Evolutionary conservation across 2,888 invertebrate genomes (phyloP).

Genomic region (Tetrapedia diversipes): DNA sequence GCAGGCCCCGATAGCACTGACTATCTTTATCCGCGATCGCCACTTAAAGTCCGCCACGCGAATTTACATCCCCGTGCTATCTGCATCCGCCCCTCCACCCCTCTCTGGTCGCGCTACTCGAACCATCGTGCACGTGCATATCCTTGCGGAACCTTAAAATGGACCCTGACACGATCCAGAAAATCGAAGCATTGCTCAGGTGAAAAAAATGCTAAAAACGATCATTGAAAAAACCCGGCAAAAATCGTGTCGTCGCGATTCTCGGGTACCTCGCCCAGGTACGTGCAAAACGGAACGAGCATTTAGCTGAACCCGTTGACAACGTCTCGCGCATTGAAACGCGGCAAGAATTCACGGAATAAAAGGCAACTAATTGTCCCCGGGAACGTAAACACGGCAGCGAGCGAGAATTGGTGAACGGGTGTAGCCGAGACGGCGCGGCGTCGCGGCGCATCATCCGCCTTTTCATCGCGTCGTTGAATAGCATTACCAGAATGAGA

Average conservation of each 20-base stretch:
- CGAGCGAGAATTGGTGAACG: not conserved
- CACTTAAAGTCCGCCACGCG: slow-evolving; percentile 61
- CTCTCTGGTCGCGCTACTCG: not conserved
- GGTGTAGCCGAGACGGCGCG: slow-evolving; percentile 22
- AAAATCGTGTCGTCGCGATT: not conserved
- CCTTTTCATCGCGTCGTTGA: slow-evolving; percentile 36
- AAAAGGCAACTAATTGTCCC: slow-evolving; percentile 48
- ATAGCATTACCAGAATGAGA: slow-evolving; percentile 42
- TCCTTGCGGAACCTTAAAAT: slow-evolving; percentile 15
- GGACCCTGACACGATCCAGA: not conserved
- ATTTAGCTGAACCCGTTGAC: not conserved
- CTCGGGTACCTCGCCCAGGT: not conserved
- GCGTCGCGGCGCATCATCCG: slow-evolving; percentile 20
- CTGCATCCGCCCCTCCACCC: slow-evolving; percentile 14
- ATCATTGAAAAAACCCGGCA: not conserved
- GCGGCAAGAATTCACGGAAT: slow-evolving; percentile 14
- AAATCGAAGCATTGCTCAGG: not conserved
- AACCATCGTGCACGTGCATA: slow-evolving; percentile 15
- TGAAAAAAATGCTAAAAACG: too few species aligned
- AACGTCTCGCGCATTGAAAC: not conserved
- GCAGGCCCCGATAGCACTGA: slow-evolving; percentile 42
- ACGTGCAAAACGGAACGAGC: not conserved
- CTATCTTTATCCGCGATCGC: slow-evolving; percentile 68
- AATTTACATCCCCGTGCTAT: slow-evolving; percentile 63
- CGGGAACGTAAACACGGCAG: slow-evolving; percentile 4